Base-by-base conservation (phyloP, 2,888 invertebrate species). In the Endomychus coccineus region DNA sequence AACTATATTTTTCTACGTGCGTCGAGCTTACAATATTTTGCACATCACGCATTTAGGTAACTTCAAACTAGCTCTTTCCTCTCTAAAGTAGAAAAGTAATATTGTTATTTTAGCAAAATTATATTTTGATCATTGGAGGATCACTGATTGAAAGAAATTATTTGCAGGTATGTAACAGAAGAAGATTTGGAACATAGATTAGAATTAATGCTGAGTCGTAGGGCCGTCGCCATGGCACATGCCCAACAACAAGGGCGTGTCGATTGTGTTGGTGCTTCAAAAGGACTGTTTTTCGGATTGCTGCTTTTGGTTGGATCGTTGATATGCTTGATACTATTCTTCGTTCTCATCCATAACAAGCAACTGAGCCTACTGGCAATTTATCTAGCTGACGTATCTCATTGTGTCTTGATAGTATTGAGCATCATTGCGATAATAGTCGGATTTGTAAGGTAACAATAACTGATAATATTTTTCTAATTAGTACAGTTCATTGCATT, bases 181-280 rank as follows among this genome's bases (percentile, higher is more conserved):
- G 88, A 87, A 68, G 88, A 89, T 68, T 72, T 88, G 59, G 88
- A 88, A 69, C 87, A 87, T 67, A 80, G 87, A 59, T 71, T 88
- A 62, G 88, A 88, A 65, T 83, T 86, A 56, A 88, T 88, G 83
- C 70, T 88, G 49, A 87, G 87, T 43, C 79, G 87, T 59, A 77
- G 88, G 60, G 88, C 88, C 42, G 87, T 87, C 42, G 87, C 85
- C 34, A 73, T 88, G 66, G 88, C 88, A 34, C 85, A 86, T 50
- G 86, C 84, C 48, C 80, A 80, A 57, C 78, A 78, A 41, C 82
- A 83, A 49, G 86, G 86, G 48, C 78, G 88, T 33, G 87, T 94
- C 39, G 94, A 95, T 70, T 95, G 95, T 63, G 86, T 92, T 22
- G 92, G 94, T 15, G 91, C 95, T 16, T 91, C 90, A 58, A 89